These are phyloP conservation scores for human DNA, from an alignment of 2,113 vertebrate genomes.

Conservation along the genomic window DNA sequence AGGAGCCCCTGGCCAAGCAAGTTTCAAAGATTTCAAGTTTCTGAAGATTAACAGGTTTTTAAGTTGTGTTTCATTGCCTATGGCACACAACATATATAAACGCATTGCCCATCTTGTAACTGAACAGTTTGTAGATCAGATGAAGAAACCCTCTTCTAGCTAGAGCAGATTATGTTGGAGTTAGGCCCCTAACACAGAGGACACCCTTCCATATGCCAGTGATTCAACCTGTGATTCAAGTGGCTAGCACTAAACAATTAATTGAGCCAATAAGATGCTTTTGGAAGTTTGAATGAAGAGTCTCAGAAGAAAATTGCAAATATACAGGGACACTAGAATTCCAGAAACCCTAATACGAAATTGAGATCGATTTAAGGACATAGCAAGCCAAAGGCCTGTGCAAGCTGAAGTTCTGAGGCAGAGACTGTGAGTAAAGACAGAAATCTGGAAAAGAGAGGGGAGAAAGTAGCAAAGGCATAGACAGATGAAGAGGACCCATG, in stretches of 20 bases:
- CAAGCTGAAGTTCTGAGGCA: background rate
- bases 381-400: background rate
- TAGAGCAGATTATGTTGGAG: background rate
- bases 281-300: background rate
- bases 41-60: background rate
- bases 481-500: background rate
- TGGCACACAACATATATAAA: background rate
- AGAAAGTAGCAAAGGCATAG: background rate
- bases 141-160: background rate
- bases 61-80: background rate
- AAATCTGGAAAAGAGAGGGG: background rate
- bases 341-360: background rate
- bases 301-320: background rate
- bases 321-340: background rate
- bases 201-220: background rate
- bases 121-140: background rate
- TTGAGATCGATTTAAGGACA: background rate
- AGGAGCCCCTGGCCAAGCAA: background rate
- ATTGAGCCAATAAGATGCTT: background rate
- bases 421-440: background rate
- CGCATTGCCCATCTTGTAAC: background rate
- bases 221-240: background rate
- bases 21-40: background rate
- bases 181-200: background rate
- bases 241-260: background rate